A percentile compares a stretch with the other conserved stretches of the same genome.
Conservation (phyloP, 53 echinoderm and acorn worm genomes). For the Stichopus horrens region DNA sequence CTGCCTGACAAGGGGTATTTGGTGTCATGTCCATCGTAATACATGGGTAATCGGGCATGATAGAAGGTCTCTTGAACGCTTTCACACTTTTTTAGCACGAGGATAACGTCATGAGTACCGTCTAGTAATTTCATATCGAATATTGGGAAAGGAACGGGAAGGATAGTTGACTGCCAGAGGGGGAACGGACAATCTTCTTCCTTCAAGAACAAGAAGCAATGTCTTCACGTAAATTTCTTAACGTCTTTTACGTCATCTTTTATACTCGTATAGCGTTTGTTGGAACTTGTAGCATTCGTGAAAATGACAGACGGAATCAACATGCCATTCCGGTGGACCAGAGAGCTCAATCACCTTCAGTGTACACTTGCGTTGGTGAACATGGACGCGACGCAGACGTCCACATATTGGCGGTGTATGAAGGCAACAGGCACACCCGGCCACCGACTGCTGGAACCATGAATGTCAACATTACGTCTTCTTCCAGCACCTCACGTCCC, state of each 20-base stretch:
- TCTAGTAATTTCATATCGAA: too few relatives aligned
- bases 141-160: too few relatives aligned
- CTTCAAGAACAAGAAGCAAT: too few relatives aligned
- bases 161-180: too few relatives aligned
- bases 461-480: conserved; percentile 46
- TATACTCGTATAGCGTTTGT: conserved; percentile 26
- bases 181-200: not conserved
- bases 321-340: conserved; percentile 36
- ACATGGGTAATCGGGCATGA: too few relatives aligned
- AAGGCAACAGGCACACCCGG: conserved; percentile 70
- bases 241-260: too few relatives aligned
- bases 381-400: conserved; percentile 47
- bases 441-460: conserved; percentile 75
- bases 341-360: conserved; percentile 1
- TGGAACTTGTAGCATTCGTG: conserved; percentile 51
- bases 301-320: conserved; percentile 41
- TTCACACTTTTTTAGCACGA: too few relatives aligned
- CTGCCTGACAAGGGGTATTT: too few relatives aligned
- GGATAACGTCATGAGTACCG: too few relatives aligned
- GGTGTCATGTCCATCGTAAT: too few relatives aligned
- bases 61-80: too few relatives aligned
- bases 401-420: conserved; percentile 73
- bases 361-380: conserved; percentile 61
- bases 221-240: too few relatives aligned
- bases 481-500: conserved; percentile 27